phyloP scores from a whole-genome alignment of 92 coral and sea anemone genomes.

The Pocillopora grandis region DNA sequence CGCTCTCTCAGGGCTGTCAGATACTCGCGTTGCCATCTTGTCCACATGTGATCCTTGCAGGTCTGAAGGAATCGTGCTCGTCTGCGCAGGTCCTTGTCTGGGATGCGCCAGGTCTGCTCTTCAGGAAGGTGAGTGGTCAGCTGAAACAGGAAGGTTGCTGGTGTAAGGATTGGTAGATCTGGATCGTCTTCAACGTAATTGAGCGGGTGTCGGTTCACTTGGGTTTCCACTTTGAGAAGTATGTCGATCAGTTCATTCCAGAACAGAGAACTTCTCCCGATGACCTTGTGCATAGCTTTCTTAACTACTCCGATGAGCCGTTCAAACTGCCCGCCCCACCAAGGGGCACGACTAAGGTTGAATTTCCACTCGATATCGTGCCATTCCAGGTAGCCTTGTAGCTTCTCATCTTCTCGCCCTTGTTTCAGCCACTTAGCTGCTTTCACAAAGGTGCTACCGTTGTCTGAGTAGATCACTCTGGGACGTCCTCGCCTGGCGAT shows the following conservation, averaged over 20 bases:
- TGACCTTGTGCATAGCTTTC: conserved; percentile 43
- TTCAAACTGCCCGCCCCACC: conserved; percentile 70
- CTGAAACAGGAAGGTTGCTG: conserved; percentile 50
- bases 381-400: conserved; percentile 53
- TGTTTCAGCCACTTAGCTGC: conserved; percentile 58
- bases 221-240: conserved; percentile 55
- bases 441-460: conserved; percentile 62
- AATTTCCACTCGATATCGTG: conserved; percentile 55
- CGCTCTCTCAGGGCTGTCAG: conserved; percentile 53
- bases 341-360: conserved; percentile 53
- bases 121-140: conserved; percentile 44
- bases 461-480: conserved; percentile 56
- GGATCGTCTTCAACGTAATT: conserved; percentile 60
- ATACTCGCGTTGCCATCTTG: conserved; percentile 47
- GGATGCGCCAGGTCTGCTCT: conserved; percentile 29
- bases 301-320: conserved; percentile 52
- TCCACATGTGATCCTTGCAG: conserved; percentile 47
- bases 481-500: conserved; percentile 69
- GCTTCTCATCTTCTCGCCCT: conserved; percentile 27
- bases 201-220: conserved; percentile 56
- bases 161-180: conserved; percentile 45
- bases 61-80: conserved; percentile 25
- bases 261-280: conserved; percentile 43
- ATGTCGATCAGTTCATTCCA: conserved; percentile 55
- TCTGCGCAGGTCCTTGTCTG: conserved; percentile 28